Evolutionary conservation across 2,888 invertebrate genomes (phyloP), one percentile per base, ranked within the genome.

Genomic region (Pterobdella sp.): DNA sequence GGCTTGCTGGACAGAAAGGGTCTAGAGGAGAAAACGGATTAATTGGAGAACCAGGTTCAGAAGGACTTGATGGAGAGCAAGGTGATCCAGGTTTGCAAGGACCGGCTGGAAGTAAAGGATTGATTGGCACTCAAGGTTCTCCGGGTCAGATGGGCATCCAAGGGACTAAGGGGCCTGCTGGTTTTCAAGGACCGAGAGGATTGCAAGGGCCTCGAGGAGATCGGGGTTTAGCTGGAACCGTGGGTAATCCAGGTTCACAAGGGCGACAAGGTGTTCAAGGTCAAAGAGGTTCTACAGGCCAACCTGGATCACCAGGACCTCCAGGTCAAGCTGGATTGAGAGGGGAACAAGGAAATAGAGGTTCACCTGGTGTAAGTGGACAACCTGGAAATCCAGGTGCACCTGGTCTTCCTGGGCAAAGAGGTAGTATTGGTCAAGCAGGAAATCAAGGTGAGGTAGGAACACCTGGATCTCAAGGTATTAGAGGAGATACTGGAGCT

Each of bases 361-460:
- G 75, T 36, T 3, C 56, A 22, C 34, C 63, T 56, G 75, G 75
- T n/a, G 60, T 56, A 29, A 67, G 14, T 52, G 75, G 75, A 26
- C 64, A 49, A 34, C 49, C 72, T 29, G 74, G 74, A 49, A 22
- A 22, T 22, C 3, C 37, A 32, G 74, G 73, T 32, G 18, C 31
- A 31, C 31, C 34, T 68, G 72, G 73, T 14, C 31, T 35, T 32
- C 32, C 52, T 36, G 75, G 76, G 36, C 52, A 60, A 18, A 32
- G 68, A 1, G 76, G 76, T 32, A 52, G 37, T 32, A 10, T 18
- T 29, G 76, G 76, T 37, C 37, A 60, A 35, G 32, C 66, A 49
- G 76, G 76, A 36, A 31, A 65, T 2, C 64, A 74, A 35, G 77
- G 77, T 34, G 68, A 35, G 63, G 64, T 66, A 22, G 77, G 80